Evolutionary conservation across 2,888 invertebrate species (phyloP).

Genomic region (Stenoptilia bipunctidactyla): DNA sequence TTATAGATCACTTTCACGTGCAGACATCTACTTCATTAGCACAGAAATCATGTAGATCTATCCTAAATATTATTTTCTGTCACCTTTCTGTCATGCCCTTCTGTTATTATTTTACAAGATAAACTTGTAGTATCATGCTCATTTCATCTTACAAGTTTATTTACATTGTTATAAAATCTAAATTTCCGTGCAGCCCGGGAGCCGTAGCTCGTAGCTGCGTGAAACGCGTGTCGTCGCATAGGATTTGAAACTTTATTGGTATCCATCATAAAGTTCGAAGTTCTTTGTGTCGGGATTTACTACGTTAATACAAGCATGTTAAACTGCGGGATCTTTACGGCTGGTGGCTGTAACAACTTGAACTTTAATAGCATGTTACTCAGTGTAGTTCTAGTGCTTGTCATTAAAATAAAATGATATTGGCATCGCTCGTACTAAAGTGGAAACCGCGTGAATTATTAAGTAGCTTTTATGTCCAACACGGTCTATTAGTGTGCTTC

Average conservation of each 20-base stretch:
- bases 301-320: no score
- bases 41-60: background rate
- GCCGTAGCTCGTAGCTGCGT: background rate
- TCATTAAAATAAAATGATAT: no score
- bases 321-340: no score
- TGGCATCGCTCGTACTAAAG: no score
- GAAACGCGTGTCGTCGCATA: background rate
- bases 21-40: background rate
- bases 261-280: no score
- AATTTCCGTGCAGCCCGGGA: background rate
- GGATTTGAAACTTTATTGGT: background rate
- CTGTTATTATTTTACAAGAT: background rate
- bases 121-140: background rate
- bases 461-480: no score
- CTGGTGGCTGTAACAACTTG: no score
- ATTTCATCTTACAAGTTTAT: background rate
- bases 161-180: background rate
- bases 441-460: no score
- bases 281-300: no score
- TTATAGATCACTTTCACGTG: slow-evolving; percentile 1
- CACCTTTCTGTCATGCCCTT: background rate
- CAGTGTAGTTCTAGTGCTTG: no score
- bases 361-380: no score
- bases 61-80: background rate
- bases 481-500: no score